These are phyloP conservation scores for Cybosia mesomella DNA, from an alignment of 2,888 invertebrate species.

Conservation along the genomic window DNA sequence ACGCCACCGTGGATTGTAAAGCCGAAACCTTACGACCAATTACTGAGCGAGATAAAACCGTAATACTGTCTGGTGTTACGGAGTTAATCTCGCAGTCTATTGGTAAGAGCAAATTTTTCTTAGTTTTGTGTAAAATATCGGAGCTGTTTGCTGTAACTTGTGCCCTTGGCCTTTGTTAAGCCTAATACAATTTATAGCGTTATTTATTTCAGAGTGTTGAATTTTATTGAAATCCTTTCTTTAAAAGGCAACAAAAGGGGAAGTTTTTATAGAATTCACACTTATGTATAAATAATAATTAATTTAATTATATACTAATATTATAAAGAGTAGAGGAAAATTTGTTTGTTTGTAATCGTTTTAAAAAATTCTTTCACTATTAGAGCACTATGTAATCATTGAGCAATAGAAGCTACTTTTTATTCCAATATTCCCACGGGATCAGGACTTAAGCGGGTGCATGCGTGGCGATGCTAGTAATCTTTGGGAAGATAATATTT, in stretches of 20 bases:
- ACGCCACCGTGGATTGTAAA: conserved; percentile 67
- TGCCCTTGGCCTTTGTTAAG: conserved; percentile 18
- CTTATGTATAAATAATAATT: background rate
- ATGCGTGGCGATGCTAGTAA: too few species aligned
- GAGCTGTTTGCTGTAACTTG: conserved; percentile 25
- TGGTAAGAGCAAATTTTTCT: conserved; percentile 57
- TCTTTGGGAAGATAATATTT: too few species aligned
- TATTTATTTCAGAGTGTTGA: background rate
- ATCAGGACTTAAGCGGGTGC: too few species aligned
- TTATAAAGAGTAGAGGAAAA: too few species aligned
- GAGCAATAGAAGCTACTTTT: too few species aligned
- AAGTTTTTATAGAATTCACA: background rate
- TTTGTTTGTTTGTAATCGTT: too few species aligned
- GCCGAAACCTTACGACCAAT: conserved; percentile 77
- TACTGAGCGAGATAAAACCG: conserved; percentile 75
- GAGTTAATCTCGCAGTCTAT: conserved; percentile 59
- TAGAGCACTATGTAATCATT: too few species aligned
- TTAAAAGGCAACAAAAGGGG: background rate
- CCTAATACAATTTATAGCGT: background rate
- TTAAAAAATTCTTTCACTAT: too few species aligned
- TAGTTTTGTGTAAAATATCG: conserved; percentile 38
- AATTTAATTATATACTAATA: too few species aligned
- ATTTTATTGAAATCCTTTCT: background rate
- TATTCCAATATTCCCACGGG: too few species aligned
- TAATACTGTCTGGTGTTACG: conserved; percentile 62